phyloP scores from a whole-genome alignment of 2,888 invertebrate genomes.

The Phaonia tiefii region DNA sequence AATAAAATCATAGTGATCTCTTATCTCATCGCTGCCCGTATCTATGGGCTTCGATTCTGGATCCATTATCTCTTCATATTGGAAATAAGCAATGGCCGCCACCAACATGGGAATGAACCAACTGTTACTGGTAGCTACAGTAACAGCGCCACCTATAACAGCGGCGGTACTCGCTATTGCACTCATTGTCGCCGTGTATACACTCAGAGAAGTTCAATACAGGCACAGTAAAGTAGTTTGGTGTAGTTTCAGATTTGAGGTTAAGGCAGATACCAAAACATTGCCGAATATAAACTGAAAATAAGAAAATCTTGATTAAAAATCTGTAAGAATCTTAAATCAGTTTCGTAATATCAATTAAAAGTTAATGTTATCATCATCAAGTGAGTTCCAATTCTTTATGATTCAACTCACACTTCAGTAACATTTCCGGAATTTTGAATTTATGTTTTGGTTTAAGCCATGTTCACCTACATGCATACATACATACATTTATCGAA shows the following conservation, averaged over 20 bases:
- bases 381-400: neutral
- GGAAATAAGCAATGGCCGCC: slow-evolving; percentile 92
- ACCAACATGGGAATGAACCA: slow-evolving; percentile 92
- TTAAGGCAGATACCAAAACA: slow-evolving; percentile 32
- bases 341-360: slow-evolving; percentile 3
- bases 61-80: slow-evolving; percentile 91
- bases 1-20: slow-evolving; percentile 89
- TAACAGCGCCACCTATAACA: slow-evolving; percentile 86
- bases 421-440: slow-evolving; percentile 4
- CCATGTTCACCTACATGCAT: slow-evolving; percentile 17
- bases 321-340: neutral
- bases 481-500: neutral
- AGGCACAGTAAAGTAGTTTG: neutral
- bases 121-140: slow-evolving; percentile 86
- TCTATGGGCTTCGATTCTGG: slow-evolving; percentile 91
- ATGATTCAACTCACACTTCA: slow-evolving; percentile 1
- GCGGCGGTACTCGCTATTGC: slow-evolving; percentile 85
- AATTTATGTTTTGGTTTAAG: neutral
- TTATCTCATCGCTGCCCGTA: slow-evolving; percentile 84
- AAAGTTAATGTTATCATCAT: neutral
- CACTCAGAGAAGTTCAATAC: neutral
- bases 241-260: neutral
- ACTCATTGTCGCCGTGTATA: slow-evolving; percentile 82
- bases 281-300: slow-evolving; percentile 39
- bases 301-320: slow-evolving; percentile 27